Conservation (phyloP, 1,140 invertebrate genomes). For the Caenorhabditis remanei region DNA sequence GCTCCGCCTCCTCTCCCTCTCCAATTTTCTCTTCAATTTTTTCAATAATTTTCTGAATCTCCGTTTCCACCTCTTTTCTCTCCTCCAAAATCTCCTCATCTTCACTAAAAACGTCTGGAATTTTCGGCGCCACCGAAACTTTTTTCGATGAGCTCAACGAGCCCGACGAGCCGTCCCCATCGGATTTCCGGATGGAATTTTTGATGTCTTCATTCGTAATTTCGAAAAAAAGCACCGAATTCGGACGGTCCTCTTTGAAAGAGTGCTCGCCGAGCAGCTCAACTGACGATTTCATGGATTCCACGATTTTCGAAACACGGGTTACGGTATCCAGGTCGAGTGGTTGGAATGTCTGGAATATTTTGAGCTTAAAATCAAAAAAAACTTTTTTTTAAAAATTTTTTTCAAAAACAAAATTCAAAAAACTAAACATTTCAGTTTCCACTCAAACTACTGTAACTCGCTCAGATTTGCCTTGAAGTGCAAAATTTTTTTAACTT, state of each 20-base stretch:
- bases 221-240: constrained; percentile 11
- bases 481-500: too few species aligned
- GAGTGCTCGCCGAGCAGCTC: neutral
- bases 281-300: neutral
- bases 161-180: neutral
- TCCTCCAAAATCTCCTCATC: constrained; percentile 29
- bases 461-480: too few species aligned
- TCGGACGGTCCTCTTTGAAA: constrained; percentile 12
- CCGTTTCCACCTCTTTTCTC: neutral
- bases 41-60: constrained; percentile 7
- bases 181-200: neutral
- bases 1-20: neutral
- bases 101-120: neutral
- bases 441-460: too few species aligned
- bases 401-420: too few species aligned
- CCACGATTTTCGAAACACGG: constrained; percentile 17
- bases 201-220: constrained; percentile 25
- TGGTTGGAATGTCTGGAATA: constrained; percentile 26
- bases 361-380: neutral
- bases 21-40: constrained; percentile 8
- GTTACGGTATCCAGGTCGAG: constrained; percentile 28
- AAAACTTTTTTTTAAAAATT: too few species aligned
- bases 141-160: neutral
- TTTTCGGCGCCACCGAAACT: neutral
- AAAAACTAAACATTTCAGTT: neutral